A percentile compares a stretch with the other conserved stretches of the same genome.
Evolutionary conservation across 2,888 invertebrate genomes (phyloP).

Genomic region (Polia nebulosa): DNA sequence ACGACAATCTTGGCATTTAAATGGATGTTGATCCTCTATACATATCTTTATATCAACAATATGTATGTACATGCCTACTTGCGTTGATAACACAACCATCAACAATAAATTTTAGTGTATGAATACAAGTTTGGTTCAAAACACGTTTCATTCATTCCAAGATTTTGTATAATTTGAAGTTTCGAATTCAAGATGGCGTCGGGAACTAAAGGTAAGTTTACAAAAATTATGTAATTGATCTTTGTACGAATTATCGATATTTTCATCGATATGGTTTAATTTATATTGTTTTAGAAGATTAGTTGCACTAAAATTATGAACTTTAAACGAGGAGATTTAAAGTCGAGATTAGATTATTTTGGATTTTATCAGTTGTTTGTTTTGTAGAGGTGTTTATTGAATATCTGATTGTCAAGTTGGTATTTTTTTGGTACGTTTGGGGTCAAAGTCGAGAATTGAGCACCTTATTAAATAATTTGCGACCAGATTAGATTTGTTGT

Average conservation of each 20-base stretch:
- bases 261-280: conserved; percentile 6
- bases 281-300: neutral
- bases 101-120: conserved; percentile 64
- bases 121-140: conserved; percentile 56
- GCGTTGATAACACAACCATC: conserved; percentile 64
- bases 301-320: neutral
- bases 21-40: conserved; percentile 35
- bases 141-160: conserved; percentile 62
- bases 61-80: conserved; percentile 34
- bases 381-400: neutral
- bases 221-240: conserved; percentile 2
- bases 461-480: neutral
- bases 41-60: conserved; percentile 50
- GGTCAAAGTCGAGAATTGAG: conserved; percentile 5
- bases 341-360: conserved; percentile 21
- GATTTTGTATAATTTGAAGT: conserved; percentile 17
- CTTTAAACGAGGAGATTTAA: neutral
- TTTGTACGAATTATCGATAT: conserved; percentile 7
- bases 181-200: conserved; percentile 64
- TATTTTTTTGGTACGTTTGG: neutral
- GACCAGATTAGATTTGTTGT: no score
- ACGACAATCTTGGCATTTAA: conserved; percentile 41
- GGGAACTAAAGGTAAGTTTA: conserved; percentile 71
- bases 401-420: neutral
- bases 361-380: conserved; percentile 17